Base-by-base conservation (phyloP, 2,888 invertebrate genomes). In the Crossocerus cetratus region DNA sequence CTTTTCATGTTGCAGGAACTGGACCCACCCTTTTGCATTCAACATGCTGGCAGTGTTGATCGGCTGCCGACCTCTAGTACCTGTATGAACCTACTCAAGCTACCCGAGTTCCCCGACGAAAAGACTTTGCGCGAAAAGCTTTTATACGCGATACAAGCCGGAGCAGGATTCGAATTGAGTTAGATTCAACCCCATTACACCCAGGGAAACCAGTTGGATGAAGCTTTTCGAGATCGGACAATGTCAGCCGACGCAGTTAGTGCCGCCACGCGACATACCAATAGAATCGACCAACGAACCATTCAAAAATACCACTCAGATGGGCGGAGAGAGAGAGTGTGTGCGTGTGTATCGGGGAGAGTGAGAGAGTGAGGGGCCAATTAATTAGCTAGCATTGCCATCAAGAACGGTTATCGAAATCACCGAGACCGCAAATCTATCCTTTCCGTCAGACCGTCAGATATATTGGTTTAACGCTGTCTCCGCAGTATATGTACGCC, bases 11-110 rank as follows among this genome's bases (percentile, higher is more conserved):
- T 77, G 1, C 86, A 98, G 96, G 98, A 99, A 89, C 91, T 99
- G 77, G 96, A 97, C 91, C 99, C 99, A 13, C 95, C 97, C 1
- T 98, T 99, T 91, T 98, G 98, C 88, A 98, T 99, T 86, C 98
- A 99, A 87, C 96, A 96, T 73, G 97, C 97, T 67, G 98, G 98
- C 13, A 94, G 94, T 59, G 95, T 96, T 81, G 97, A 98, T 89
- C 94, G 98, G 14, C 93, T 99, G 86, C 99, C 99, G 0, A 98
- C 99, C 13, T 97, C 99, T 8, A 98, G 98, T 90, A 99, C 99
- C 3, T 99, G 99, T 89, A 97, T 99, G 95, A 99, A 99, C 92
- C 93, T 99, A 76, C 92, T 99, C 74, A 99, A 99, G 91, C 92
- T 99, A 82, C 99, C 99, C 0, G 96, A 98, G 86, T 97, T 98